phyloP scores from a whole-genome alignment of 2,113 vertebrate genomes.

The Dromaius novaehollandiae region DNA sequence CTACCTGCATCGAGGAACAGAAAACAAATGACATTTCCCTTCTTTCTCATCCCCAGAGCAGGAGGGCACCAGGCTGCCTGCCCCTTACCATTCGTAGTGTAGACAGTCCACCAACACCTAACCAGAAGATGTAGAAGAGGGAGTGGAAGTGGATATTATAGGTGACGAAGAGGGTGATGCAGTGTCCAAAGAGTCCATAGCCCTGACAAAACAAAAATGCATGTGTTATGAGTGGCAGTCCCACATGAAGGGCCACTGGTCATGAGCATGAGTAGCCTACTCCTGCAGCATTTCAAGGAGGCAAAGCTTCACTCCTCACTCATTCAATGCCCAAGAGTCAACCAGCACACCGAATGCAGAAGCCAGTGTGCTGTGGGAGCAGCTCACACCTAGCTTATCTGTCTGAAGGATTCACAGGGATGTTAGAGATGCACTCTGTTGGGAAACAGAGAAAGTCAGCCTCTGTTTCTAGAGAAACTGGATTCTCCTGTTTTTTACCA shows the following conservation, averaged over 20 bases:
- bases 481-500: neutral
- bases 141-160: conserved; percentile 98
- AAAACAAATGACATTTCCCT: neutral
- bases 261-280: neutral
- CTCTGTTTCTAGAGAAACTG: neutral
- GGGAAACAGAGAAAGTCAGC: neutral
- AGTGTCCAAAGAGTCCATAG: conserved; percentile 96
- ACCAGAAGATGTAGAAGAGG: conserved; percentile 95
- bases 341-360: neutral
- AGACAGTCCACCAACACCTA: conserved; percentile 91
- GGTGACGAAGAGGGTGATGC: conserved; percentile 91
- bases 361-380: neutral
- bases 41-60: neutral
- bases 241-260: neutral
- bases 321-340: neutral
- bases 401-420: neutral
- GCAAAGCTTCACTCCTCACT: neutral
- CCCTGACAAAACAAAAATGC: conserved; percentile 78
- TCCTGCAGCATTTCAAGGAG: neutral
- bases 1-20: neutral
- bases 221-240: neutral
- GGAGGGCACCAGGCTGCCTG: neutral
- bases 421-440: neutral
- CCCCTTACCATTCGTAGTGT: conserved; percentile 92
- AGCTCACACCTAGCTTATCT: neutral